Evolutionary conservation across 2,888 invertebrate genomes (phyloP).

Genomic region (Meteorus cinctellus): DNA sequence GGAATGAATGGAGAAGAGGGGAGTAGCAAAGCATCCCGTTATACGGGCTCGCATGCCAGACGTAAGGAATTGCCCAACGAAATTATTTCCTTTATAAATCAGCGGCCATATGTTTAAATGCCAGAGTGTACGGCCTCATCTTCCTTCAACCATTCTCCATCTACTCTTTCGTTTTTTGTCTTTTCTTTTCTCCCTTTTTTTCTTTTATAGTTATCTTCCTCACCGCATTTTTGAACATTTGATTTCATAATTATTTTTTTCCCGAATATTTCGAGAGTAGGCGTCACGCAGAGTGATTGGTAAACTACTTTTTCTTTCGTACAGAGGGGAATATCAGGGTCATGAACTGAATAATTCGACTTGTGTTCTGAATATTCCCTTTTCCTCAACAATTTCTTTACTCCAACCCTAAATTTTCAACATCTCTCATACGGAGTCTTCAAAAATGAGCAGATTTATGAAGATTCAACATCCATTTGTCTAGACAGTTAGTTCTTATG

Average conservation of each 20-base stretch:
- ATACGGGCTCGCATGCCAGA: constrained; percentile 49
- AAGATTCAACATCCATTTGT: too few relatives aligned
- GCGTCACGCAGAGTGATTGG: too few relatives aligned
- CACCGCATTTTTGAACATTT: background rate
- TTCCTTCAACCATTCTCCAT: constrained; percentile 52
- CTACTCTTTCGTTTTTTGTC: constrained; percentile 21
- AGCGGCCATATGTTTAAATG: constrained; percentile 67
- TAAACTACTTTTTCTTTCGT: too few relatives aligned
- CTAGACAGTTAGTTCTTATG: too few relatives aligned
- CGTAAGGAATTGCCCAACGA: constrained; percentile 66
- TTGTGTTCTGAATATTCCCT: too few relatives aligned
- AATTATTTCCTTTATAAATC: constrained; percentile 72
- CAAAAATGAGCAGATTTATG: too few relatives aligned
- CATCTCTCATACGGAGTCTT: too few relatives aligned
- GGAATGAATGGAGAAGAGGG: constrained; percentile 43
- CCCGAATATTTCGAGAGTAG: background rate
- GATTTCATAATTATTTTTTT: background rate
- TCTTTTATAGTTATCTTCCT: background rate
- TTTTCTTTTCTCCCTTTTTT: constrained; percentile 27
- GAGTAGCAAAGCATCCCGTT: constrained; percentile 45
- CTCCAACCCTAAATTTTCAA: too few relatives aligned
- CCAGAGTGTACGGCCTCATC: constrained; percentile 48
- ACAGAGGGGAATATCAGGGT: too few relatives aligned
- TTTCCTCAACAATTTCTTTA: too few relatives aligned
- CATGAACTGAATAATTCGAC: too few relatives aligned